Percentiles rank a stretch among this genome's conserved stretches.
Conservation (phyloP, 2,888 invertebrate genomes). For the Pollenia griseotomentosa region DNA sequence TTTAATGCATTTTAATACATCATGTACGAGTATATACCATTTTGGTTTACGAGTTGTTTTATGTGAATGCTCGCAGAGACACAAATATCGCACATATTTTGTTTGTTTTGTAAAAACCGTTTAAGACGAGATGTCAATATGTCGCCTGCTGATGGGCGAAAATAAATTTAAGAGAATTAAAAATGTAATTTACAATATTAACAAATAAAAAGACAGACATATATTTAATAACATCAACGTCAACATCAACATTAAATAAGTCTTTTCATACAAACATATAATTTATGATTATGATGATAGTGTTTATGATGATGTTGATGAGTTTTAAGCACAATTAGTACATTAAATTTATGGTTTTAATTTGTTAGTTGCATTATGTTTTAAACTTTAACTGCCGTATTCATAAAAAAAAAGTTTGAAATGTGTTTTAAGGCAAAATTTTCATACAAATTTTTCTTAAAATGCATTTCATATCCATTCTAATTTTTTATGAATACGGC, state of each 20-base stretch:
- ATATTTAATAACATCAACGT: conserved; percentile 5
- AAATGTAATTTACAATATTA: conserved; percentile 5
- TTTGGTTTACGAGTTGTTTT: neutral
- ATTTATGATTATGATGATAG: conserved; percentile 34
- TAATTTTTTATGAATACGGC: too few relatives aligned
- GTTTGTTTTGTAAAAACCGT: conserved; percentile 29
- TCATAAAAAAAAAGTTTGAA: too few relatives aligned
- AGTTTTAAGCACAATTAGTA: conserved; percentile 10
- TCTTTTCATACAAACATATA: conserved; percentile 7
- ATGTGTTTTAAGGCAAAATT: too few relatives aligned
- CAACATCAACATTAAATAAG: neutral
- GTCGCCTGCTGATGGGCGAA: conserved; percentile 54
- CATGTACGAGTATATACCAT: neutral
- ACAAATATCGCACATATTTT: conserved; percentile 14
- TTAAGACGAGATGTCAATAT: conserved; percentile 57
- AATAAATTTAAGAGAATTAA: conserved; percentile 9
- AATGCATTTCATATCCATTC: too few relatives aligned
- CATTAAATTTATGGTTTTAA: neutral
- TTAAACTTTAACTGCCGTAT: too few relatives aligned
- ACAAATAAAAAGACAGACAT: neutral
- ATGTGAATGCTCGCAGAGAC: neutral
- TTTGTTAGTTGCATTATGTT: neutral
- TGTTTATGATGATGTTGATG: conserved; percentile 23
- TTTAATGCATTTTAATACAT: conserved; percentile 49
- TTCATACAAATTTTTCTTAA: too few relatives aligned